Evolutionary conservation across 1,140 invertebrate species (phyloP), one percentile per base, ranked within the genome.

Genomic region (Cherax quadricarinatus): DNA sequence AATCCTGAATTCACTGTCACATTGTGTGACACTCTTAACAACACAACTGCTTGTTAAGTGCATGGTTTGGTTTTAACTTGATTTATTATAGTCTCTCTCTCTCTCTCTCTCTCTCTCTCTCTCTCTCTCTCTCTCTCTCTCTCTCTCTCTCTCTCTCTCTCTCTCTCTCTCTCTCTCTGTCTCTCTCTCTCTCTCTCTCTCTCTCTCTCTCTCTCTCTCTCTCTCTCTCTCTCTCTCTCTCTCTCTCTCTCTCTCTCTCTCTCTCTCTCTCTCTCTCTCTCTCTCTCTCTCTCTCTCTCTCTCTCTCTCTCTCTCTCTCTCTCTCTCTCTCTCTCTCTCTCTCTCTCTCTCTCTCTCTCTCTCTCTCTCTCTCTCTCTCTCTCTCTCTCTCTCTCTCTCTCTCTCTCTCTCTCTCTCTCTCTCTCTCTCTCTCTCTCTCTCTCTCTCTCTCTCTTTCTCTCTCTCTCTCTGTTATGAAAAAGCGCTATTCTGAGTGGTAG

Each of bases 381-480:
- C 70, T 51, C 80, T 9, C 57, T 84, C 81, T 53, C n/a, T 66
- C 88, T 57, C 70, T 78, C 48, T 78, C 62, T 60, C 80, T 82
- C 49, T 66, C 75, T 78, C 75, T 53, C 49, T 57, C 83, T 79
- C 83, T 48, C 83, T 85, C 83, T 62, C 80, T 53, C 70, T 51
- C 80, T 9, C 57, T 84, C 81, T 53, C n/a, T 66, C 88, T 57
- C 70, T 78, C 48, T 78, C 62, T 60, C 80, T 82, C 49, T 66
- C 75, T 78, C 75, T 53, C 49, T 57, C 83, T 79, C 83, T 48
- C 83, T 85, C 83, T n/a, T n/a, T n/a, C n/a, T n/a, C n/a, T n/a
- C n/a, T n/a, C n/a, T n/a, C n/a, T n/a, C n/a, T n/a, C n/a, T n/a
- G n/a, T n/a, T n/a, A n/a, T n/a, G n/a, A 41, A 41, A 41, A 41